Percentiles rank a stretch among this genome's conserved stretches.
Evolutionary conservation across 2,888 invertebrate species (phyloP).

Genomic region (Arrhopalites spinosus): DNA sequence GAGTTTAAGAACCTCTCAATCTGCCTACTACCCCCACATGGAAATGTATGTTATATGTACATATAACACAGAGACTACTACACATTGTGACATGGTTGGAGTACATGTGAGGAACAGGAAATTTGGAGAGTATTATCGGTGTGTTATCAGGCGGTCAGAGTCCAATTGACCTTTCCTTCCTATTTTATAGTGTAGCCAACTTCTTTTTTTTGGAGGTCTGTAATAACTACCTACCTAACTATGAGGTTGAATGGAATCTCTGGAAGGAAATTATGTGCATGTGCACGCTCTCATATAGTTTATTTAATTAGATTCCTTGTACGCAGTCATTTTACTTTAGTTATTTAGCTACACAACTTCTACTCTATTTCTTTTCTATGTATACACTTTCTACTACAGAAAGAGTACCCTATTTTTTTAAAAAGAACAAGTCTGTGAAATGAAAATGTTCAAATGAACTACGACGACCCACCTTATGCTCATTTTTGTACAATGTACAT

Average conservation of each 20-base stretch:
- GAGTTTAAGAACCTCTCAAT: too few species aligned
- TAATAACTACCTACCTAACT: too few species aligned
- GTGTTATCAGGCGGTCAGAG: conserved; percentile 20
- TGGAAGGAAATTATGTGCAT: neutral
- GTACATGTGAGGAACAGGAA: neutral
- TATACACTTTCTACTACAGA: too few species aligned
- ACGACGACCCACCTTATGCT: neutral
- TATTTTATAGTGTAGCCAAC: neutral
- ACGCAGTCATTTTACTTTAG: neutral
- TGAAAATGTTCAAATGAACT: neutral
- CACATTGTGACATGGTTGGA: neutral
- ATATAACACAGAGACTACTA: neutral
- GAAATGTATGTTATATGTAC: neutral
- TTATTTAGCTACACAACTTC: neutral
- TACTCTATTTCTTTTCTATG: neutral
- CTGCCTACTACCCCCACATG: too few species aligned
- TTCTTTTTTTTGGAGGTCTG: neutral
- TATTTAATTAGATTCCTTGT: too few species aligned
- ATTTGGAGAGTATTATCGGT: conserved; percentile 13
- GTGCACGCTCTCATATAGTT: neutral
- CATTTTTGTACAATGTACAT: neutral
- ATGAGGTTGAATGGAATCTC: neutral
- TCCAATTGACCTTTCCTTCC: conserved; percentile 26
- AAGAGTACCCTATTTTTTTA: too few species aligned
- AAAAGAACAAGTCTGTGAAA: neutral